Base-by-base conservation (phyloP, 2,888 invertebrate species). In the Spisula solida region DNA sequence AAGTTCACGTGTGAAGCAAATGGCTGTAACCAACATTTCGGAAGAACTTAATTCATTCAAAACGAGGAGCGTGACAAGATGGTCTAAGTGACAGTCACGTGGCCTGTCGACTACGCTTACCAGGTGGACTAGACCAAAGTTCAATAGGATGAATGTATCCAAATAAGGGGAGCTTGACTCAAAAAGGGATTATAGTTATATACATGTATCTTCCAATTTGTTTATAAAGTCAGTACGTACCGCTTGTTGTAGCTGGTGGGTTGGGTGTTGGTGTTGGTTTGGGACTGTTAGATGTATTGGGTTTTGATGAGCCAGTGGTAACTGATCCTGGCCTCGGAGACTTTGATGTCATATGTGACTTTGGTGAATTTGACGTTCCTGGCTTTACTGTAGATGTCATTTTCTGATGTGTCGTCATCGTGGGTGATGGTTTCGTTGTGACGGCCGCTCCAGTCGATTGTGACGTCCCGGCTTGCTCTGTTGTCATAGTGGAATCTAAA, bases 201-300 rank as follows among this genome's bases (percentile, higher is more conserved):
- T 2, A 60, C 56, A 56, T n/a, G 56, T 56, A 56, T n/a, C 12
- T 47, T 51, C 51, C 8, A 41, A 2, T 41, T 41, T 41, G 8
- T 75, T 5, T 31, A 75, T 18, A 75, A 31, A 75, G n/a, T 20
- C 10, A 48, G 29, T 16, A 29, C 55, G 5, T 81, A 51, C 51
- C 81, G 48, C 55, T 31, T n/a, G 81, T 31, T 29, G 55, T 56
- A 14, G 82, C 1, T 56, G 82, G 12, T 56, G 25, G 16, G 29
- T 25, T 81, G 14, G 80, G 48, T 29, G 48, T 10, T 79, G 47
- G 51, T 81, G 20, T 41, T 80, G 47, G n/a, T 80, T 47, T n/a
- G 12, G n/a, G 47, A 14, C n/a, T 81, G 12, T 4, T 81, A 16
- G 47, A 16, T 12, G 48, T 51, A 16, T n/a, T 10, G 0, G 47